Base-by-base conservation (phyloP, 2,888 invertebrate genomes). In the Melipona bicolor region DNA sequence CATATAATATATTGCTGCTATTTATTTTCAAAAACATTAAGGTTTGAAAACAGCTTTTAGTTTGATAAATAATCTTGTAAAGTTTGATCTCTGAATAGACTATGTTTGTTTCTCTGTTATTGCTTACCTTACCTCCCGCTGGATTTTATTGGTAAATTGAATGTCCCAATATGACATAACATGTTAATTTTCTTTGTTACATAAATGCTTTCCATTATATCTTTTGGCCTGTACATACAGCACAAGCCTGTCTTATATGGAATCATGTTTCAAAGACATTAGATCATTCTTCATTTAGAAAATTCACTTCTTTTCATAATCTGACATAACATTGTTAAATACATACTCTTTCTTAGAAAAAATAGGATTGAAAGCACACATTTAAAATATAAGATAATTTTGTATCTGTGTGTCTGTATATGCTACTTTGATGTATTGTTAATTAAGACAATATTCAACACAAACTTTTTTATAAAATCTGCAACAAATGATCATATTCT, bases 111-210 rank as follows among this genome's bases (percentile, higher is more conserved):
- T 94, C 91, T 94, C 94, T 94, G 94, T 94, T 94, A 93, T 94
- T 94, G 94, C 94, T 94, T 94, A 92, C 94, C 94, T 93, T 92
- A 93, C 92, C 91, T 94, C 92, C 93, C 93, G 93, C 93, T 94
- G 94, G 94, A 94, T 94, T 94, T 94, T 94, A 92, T 94, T 94
- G 94, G 94, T 94, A 94, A 94, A 94, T 94, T 94, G 92, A 94
- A 93, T 92, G 93, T 93, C 93, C 94, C 93, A 93, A 93, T 93
- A 91, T 90, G 90, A 92, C 91, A 87, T 92, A 91, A 89, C 83
- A 86, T 86, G 81, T 89, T 87, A 62, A 83, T 87, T 90, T 77
- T 85, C 86, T 82, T 81, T 83, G 85, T 83, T 75, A 84, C 83
- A 68, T 82, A 73, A 82, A 87, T 64, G 88, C 87, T 87, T 89